These are phyloP conservation scores for Sylvicola fuscatus DNA, from an alignment of 2,888 invertebrate genomes.

Conservation along the genomic window DNA sequence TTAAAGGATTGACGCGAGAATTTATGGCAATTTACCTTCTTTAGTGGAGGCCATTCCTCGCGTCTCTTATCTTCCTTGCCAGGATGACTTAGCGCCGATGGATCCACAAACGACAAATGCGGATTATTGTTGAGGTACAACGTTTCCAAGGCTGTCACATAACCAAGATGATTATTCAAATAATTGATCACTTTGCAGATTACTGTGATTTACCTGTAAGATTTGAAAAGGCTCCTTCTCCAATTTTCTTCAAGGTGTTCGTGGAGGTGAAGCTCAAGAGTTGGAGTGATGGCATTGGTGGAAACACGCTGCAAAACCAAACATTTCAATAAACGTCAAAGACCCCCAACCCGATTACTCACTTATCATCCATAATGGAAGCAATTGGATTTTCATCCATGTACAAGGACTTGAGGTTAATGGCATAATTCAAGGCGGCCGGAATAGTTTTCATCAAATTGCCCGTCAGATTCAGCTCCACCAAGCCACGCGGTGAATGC, in stretches of 20 bases:
- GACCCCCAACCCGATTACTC: constrained; percentile 8
- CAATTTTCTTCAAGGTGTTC: constrained; percentile 34
- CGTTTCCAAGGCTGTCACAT: constrained; percentile 25
- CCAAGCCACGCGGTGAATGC: constrained; percentile 42
- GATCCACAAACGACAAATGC: constrained; percentile 33
- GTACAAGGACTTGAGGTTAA: constrained; percentile 35
- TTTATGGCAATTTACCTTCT: constrained; percentile 27
- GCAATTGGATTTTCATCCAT: constrained; percentile 50
- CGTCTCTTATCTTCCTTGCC: constrained; percentile 28
- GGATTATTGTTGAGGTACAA: constrained; percentile 44
- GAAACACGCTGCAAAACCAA: constrained; percentile 36
- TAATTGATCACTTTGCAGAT: too few relatives aligned
- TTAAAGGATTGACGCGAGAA: too few relatives aligned
- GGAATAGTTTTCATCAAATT: constrained; percentile 41
- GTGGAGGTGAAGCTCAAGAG: constrained; percentile 49
- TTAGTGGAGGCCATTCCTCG: constrained; percentile 41
- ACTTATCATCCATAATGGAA: constrained; percentile 28
- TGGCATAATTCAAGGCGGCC: constrained; percentile 34
- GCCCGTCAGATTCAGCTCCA: constrained; percentile 41
- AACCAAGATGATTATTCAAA: not conserved
- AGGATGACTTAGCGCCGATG: constrained; percentile 32
- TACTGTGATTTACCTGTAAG: constrained; percentile 1
- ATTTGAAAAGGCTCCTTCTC: constrained; percentile 30
- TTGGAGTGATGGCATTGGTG: constrained; percentile 35
- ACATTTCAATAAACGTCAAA: not conserved